Evolutionary conservation across 2,113 vertebrate species (phyloP), one percentile per base, ranked within the genome.

Genomic region (Prionailurus bengalensis): DNA sequence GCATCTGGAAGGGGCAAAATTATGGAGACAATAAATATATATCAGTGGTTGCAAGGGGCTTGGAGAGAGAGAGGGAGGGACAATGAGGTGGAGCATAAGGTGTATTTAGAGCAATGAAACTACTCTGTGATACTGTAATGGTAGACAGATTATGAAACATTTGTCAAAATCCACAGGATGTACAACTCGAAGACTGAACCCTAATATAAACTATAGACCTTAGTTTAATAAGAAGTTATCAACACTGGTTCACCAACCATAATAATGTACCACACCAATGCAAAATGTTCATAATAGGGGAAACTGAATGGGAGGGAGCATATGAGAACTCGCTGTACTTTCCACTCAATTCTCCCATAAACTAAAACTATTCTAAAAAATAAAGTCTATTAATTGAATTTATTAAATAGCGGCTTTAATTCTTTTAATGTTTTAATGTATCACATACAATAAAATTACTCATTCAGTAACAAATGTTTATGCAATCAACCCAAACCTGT

Each of bases 401-500:
- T 25, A 61, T 71, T 91, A 45, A 70, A 63, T 16, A 83, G n/a
- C 15, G 23, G 29, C 76, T 85, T 66, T 7, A 83, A 71, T 21
- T 7, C 19, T 86, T 78, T 78, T 8, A 58, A 68, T 31, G 21
- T 78, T 89, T 89, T 71, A 42, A 79, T 58, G 14, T 73, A 55
- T 51, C 80, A 94, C 78, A 85, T 96, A 74, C 68, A 74, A 96
- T 91, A 97, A 97, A 95, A 81, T 78, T 85, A 83, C 65, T 93
- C 97, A 91, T 63, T 85, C 48, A 90, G 95, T 19, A 91, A 85
- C 51, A 96, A 97, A 48, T 48, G 63, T 94, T 97, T 93, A 92
- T 92, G 55, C 65, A 96, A 51, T 91, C 51, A 83, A 93, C 36
- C 65, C 27, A 91, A 96, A 73, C 70, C 84, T 93, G 76, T 71